A percentile compares a stretch with the other conserved stretches of the same genome.
phyloP scores from a whole-genome alignment of 2,888 invertebrate genomes.

The Plebejus melissa region DNA sequence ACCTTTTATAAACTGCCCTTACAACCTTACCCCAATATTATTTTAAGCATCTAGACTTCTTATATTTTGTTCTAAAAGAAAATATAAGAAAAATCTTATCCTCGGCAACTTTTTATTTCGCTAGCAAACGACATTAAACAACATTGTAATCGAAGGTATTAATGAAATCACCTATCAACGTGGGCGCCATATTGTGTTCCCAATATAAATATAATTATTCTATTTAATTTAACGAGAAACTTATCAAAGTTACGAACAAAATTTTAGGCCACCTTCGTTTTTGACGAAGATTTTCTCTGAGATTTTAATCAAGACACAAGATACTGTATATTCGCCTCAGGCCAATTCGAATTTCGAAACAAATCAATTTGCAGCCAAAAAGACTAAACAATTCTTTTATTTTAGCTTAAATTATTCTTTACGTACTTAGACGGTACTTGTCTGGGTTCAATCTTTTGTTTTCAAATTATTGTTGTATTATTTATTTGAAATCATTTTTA shows the following conservation, averaged over 20 bases:
- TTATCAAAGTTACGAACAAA: not conserved
- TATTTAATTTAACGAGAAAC: not conserved
- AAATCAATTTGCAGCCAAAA: constrained; percentile 4
- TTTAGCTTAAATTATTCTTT: not conserved
- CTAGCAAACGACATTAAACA: too few relatives aligned
- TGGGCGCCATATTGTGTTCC: not conserved
- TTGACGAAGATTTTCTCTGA: not conserved
- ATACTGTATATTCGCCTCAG: constrained; percentile 3
- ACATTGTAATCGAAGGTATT: too few relatives aligned
- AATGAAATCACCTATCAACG: not conserved
- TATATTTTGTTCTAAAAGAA: too few relatives aligned
- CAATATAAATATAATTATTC: not conserved
- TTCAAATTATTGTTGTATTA: not conserved
- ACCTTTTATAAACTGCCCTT: too few relatives aligned
- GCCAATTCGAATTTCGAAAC: constrained; percentile 12
- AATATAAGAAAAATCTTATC: too few relatives aligned
- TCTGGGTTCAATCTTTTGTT: not conserved
- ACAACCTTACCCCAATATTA: too few relatives aligned
- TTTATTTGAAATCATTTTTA: too few relatives aligned
- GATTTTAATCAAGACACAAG: constrained; percentile 18
- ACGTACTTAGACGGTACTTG: not conserved
- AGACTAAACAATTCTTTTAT: constrained; percentile 14
- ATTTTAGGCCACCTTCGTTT: not conserved
- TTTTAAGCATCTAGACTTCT: too few relatives aligned
- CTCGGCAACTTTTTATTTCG: too few relatives aligned